Evolutionary conservation across 2,797 vertebrate genomes (phyloP).

Genomic region (Myripristis murdjan): DNA sequence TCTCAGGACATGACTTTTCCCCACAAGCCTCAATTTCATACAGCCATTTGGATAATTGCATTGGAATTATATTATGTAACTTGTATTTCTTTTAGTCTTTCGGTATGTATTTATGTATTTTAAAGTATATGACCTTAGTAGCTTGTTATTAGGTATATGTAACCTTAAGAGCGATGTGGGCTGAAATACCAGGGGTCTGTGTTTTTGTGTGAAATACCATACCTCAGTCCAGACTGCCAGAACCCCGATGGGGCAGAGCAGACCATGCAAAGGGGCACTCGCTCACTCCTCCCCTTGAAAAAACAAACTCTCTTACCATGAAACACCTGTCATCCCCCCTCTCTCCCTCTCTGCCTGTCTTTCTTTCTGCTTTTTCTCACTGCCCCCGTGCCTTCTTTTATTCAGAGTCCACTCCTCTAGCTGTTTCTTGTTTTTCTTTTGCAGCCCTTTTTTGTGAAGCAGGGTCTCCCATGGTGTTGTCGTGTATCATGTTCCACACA

Average conservation of each 20-base stretch:
- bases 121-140: slow-evolving; percentile 40
- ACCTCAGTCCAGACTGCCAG: slow-evolving; percentile 51
- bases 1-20: slow-evolving; percentile 44
- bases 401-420: slow-evolving; percentile 28
- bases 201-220: slow-evolving; percentile 73
- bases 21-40: slow-evolving; percentile 37
- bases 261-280: slow-evolving; percentile 56
- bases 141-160: slow-evolving; percentile 48
- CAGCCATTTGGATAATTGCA: slow-evolving; percentile 59
- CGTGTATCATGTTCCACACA: slow-evolving; percentile 3
- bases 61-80: slow-evolving; percentile 58
- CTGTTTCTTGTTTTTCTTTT: slow-evolving; percentile 40
- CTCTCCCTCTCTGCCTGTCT: neutral
- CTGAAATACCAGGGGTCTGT: slow-evolving; percentile 50
- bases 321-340: slow-evolving; percentile 70
- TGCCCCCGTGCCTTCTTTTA: slow-evolving; percentile 7
- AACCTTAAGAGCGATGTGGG: slow-evolving; percentile 56
- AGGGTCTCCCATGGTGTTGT: slow-evolving; percentile 31
- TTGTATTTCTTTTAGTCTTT: slow-evolving; percentile 46
- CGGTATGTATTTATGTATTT: slow-evolving; percentile 42
- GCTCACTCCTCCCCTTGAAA: slow-evolving; percentile 74
- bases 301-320: slow-evolving; percentile 74
- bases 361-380: slow-evolving; percentile 31
- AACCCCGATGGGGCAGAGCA: slow-evolving; percentile 46
- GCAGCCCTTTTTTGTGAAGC: slow-evolving; percentile 27